Conservation (phyloP, 2,113 vertebrate species). For the Rhinolophus ferrumequinum region DNA sequence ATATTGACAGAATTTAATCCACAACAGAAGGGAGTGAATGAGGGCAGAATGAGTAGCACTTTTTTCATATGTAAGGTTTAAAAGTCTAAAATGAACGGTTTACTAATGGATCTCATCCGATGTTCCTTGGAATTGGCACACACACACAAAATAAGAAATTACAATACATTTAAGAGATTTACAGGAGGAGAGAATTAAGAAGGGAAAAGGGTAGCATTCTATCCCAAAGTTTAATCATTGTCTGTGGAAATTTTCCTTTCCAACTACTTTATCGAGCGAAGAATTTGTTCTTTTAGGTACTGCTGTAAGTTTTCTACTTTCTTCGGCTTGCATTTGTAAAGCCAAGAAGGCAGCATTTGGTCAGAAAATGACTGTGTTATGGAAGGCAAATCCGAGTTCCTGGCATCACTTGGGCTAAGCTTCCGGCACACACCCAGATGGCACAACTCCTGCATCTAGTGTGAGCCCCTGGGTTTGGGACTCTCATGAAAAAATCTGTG, state of each 20-base stretch:
- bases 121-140: conserved; percentile 12
- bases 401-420: not conserved
- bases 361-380: not conserved
- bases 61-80: conserved; percentile 17
- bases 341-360: not conserved
- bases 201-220: not conserved
- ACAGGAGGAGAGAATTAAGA: not conserved
- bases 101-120: conserved; percentile 22
- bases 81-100: conserved; percentile 25
- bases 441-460: not conserved
- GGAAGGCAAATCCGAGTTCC: not conserved
- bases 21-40: conserved; percentile 7
- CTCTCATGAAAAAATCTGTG: not conserved
- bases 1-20: conserved; percentile 58
- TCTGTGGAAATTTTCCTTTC: not conserved
- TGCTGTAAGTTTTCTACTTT: not conserved
- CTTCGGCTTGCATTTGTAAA: not conserved
- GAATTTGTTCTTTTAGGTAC: not conserved
- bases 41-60: not conserved
- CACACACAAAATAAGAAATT: not conserved
- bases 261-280: conserved; percentile 3
- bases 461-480: not conserved
- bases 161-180: not conserved
- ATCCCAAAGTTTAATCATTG: conserved; percentile 35
- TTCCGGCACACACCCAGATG: not conserved